A percentile compares a stretch with the other conserved stretches of the same genome.
phyloP scores from a whole-genome alignment of 2,888 invertebrate species.

The Trisateles emortualis region DNA sequence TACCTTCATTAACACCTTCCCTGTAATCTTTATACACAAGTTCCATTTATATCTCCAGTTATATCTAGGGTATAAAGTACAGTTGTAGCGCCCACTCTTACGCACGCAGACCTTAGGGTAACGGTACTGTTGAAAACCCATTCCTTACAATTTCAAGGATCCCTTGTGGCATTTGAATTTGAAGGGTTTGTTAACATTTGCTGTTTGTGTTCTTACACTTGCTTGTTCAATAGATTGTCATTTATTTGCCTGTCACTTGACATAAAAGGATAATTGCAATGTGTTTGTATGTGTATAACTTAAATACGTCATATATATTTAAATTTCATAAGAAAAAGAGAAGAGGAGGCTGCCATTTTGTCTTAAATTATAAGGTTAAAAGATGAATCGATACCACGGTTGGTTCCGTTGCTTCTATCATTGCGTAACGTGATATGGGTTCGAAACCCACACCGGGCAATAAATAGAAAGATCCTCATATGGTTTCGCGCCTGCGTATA shows the following conservation, averaged over 20 bases:
- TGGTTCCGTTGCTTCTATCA: too few species aligned
- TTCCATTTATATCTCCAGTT: too few species aligned
- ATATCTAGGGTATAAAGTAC: constrained; percentile 14
- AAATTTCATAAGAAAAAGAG: too few species aligned
- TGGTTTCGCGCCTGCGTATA: too few species aligned
- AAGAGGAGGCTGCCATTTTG: too few species aligned
- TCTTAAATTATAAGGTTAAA: too few species aligned
- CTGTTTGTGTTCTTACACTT: neutral
- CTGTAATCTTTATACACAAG: neutral
- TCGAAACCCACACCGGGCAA: too few species aligned
- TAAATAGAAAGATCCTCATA: too few species aligned
- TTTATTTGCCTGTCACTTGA: constrained; percentile 1
- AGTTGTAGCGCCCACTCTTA: constrained; percentile 18
- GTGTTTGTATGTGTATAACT: neutral
- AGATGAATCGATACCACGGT: too few species aligned
- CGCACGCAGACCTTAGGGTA: constrained; percentile 51
- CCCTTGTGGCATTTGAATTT: constrained; percentile 7
- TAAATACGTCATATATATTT: too few species aligned
- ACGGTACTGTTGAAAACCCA: constrained; percentile 62
- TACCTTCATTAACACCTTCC: neutral
- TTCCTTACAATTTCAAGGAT: constrained; percentile 31
- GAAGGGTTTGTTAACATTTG: neutral
- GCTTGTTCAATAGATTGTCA: neutral
- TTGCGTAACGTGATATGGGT: too few species aligned
- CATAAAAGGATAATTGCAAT: neutral